Evolutionary conservation across 2,797 vertebrate genomes (phyloP).

Genomic region (Catostomus latipinnis): DNA sequence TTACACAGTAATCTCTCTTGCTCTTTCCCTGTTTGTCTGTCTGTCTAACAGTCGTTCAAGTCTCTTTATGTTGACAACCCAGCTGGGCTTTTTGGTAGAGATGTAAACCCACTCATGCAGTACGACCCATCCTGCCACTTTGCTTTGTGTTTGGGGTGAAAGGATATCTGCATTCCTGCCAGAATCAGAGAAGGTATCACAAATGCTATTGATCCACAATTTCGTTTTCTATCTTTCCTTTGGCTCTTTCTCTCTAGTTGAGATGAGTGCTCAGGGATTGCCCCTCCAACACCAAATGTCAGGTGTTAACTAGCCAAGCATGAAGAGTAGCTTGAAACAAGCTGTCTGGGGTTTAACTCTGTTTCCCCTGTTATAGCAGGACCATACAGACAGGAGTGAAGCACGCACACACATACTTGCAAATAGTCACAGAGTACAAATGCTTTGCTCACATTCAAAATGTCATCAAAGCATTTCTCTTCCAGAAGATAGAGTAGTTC

Average conservation of each 20-base stretch:
- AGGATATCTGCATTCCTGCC: constrained; percentile 37
- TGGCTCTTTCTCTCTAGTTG: constrained; percentile 36
- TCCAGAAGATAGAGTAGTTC: constrained; percentile 38
- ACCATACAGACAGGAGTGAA: constrained; percentile 28
- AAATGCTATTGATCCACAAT: constrained; percentile 51
- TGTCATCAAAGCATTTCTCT: constrained; percentile 55
- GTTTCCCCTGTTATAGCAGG: constrained; percentile 28
- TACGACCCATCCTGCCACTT: constrained; percentile 39
- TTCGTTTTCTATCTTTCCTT: constrained; percentile 33
- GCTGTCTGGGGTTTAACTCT: constrained; percentile 60
- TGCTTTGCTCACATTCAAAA: constrained; percentile 53
- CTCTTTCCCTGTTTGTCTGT: constrained; percentile 37
- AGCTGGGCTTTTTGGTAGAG: constrained; percentile 45
- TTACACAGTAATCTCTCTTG: constrained; percentile 24
- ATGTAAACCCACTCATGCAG: constrained; percentile 54
- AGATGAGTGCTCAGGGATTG: constrained; percentile 59
- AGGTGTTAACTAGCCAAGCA: constrained; percentile 60
- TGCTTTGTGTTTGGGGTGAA: constrained; percentile 16
- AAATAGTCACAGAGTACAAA: constrained; percentile 51
- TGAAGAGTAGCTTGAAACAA: constrained; percentile 51
- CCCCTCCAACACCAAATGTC: constrained; percentile 62
- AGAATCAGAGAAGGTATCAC: constrained; percentile 24
- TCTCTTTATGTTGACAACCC: constrained; percentile 40
- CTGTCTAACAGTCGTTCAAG: not conserved
- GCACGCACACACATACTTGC: constrained; percentile 35